phyloP scores from a whole-genome alignment of 2,888 invertebrate species.

The Cetonia aurata region DNA sequence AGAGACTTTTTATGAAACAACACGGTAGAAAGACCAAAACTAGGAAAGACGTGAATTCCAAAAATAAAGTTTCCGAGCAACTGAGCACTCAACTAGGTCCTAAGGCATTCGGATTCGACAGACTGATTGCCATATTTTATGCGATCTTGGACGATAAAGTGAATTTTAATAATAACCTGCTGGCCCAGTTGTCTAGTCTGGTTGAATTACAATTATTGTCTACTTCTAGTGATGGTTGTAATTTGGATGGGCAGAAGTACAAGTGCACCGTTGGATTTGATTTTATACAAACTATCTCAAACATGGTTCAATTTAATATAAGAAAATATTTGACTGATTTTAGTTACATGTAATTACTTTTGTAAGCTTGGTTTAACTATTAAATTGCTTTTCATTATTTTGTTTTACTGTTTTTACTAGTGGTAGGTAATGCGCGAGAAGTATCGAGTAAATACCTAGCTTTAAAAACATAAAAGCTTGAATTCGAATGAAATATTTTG shows the following conservation, averaged over 20 bases:
- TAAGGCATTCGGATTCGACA: conserved; percentile 83
- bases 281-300: conserved; percentile 82
- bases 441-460: too few species aligned
- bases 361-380: too few species aligned
- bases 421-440: too few species aligned
- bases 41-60: conserved; percentile 72
- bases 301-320: conserved; percentile 81
- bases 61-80: conserved; percentile 71
- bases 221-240: conserved; percentile 77
- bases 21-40: conserved; percentile 80
- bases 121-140: conserved; percentile 90
- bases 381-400: too few species aligned
- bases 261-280: conserved; percentile 89
- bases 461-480: too few species aligned
- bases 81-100: conserved; percentile 83
- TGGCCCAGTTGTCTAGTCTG: conserved; percentile 88
- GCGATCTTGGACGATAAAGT: conserved; percentile 88
- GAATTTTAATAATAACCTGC: conserved; percentile 86
- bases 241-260: conserved; percentile 84
- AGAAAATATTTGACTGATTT: conserved; percentile 83
- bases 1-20: conserved; percentile 85
- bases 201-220: conserved; percentile 85
- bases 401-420: too few species aligned
- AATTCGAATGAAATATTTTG: too few species aligned
- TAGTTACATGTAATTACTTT: conserved; percentile 51